phyloP scores from a whole-genome alignment of 2,888 invertebrate genomes.

The Micoletzkya japonica region DNA sequence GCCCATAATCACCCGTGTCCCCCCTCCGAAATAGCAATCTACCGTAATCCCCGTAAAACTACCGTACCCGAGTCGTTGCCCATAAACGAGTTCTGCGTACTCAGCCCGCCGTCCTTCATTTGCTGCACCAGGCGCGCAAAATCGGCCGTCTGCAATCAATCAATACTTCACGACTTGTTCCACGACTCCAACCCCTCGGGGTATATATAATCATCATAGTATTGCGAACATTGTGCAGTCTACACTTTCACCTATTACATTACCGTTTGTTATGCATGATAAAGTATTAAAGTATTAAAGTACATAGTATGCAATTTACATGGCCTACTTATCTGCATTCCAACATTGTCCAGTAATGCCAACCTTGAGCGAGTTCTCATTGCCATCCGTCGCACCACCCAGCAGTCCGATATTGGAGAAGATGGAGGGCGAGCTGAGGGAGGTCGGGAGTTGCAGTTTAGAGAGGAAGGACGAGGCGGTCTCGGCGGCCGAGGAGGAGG shows the following conservation, averaged over 20 bases:
- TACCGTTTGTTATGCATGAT: too few relatives aligned
- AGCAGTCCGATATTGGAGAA: conserved; percentile 57
- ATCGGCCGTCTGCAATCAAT: conserved; percentile 42
- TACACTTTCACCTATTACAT: too few relatives aligned
- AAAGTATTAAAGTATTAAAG: too few relatives aligned
- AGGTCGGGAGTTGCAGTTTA: conserved; percentile 46
- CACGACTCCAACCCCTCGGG: too few relatives aligned
- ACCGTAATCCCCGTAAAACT: neutral
- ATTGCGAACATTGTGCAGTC: too few relatives aligned
- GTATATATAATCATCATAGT: too few relatives aligned
- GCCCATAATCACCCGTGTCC: neutral
- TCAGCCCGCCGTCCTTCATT: conserved; percentile 30
- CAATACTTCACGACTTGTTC: too few relatives aligned
- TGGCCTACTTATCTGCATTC: neutral
- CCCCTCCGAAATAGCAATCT: neutral
- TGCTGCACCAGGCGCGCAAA: conserved; percentile 43
- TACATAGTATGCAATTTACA: neutral
- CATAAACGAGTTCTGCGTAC: conserved; percentile 25
- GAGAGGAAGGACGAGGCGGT: conserved; percentile 31
- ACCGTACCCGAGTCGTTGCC: conserved; percentile 17
- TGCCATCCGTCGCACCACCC: conserved; percentile 41
- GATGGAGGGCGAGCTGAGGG: conserved; percentile 55
- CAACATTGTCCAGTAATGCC: too few relatives aligned
- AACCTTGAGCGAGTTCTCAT: conserved; percentile 33
- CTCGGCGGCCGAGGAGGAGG: conserved; percentile 25